Conservation (phyloP, 2,113 vertebrate genomes). For the Todiramphus chloris region DNA sequence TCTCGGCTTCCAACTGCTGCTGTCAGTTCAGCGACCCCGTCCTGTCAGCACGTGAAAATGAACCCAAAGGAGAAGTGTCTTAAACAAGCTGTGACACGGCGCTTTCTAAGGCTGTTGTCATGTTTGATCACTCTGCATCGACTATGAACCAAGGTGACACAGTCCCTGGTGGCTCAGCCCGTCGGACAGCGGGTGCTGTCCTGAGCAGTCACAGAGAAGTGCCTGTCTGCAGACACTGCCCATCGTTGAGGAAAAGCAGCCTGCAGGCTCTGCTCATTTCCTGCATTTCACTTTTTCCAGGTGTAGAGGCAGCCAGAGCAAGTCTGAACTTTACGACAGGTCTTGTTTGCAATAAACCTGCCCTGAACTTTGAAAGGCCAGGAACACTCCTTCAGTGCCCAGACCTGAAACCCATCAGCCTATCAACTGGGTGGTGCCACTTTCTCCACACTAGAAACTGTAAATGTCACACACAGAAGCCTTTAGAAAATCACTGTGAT, state of each 20-base stretch:
- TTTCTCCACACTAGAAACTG: background rate
- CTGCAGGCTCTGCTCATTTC: background rate
- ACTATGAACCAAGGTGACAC: background rate
- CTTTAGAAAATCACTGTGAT: background rate
- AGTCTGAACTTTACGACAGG: background rate
- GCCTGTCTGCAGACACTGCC: background rate
- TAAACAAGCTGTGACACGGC: background rate
- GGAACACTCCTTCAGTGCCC: background rate
- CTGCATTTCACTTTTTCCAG: background rate
- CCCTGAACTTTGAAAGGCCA: background rate
- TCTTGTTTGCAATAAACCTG: background rate
- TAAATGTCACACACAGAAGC: background rate
- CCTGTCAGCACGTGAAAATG: background rate
- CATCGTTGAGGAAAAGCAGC: rapidly evolving
- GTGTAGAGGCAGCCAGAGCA: background rate
- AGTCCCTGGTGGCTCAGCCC: background rate
- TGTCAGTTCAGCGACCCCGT: background rate
- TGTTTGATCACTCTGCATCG: background rate
- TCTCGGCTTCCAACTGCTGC: background rate
- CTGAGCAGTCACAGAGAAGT: background rate
- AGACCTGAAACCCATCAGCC: background rate
- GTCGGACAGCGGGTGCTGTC: background rate
- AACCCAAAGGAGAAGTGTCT: background rate
- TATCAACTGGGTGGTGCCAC: background rate
- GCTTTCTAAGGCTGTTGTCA: background rate